Conservation (phyloP, 2,113 vertebrate genomes). For the Crotophaga sulcirostris region DNA sequence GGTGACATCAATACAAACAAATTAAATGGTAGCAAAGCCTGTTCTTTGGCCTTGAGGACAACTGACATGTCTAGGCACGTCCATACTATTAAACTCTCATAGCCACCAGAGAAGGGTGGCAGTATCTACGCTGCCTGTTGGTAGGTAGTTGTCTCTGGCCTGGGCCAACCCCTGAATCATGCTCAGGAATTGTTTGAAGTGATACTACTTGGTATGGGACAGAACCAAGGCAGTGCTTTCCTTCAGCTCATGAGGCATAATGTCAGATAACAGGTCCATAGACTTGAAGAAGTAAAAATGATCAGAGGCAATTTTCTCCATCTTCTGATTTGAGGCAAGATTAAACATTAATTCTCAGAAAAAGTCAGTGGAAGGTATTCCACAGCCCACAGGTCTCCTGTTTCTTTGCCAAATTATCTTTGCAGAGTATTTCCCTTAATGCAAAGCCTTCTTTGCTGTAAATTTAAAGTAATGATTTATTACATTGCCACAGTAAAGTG, state of each 20-base stretch:
- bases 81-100: neutral
- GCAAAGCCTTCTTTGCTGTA: neutral
- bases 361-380: neutral
- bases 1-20: constrained; percentile 20
- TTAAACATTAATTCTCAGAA: neutral
- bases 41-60: constrained; percentile 8
- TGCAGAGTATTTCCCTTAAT: neutral
- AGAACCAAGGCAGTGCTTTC: neutral
- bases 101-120: neutral
- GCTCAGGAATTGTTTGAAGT: neutral
- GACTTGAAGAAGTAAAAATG: neutral
- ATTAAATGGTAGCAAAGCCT: constrained; percentile 18
- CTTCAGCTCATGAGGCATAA: neutral
- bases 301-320: neutral
- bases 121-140: neutral
- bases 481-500: neutral
- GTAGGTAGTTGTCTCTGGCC: neutral
- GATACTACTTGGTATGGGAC: neutral
- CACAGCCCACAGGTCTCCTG: neutral
- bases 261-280: neutral
- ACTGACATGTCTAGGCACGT: neutral
- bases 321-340: neutral
- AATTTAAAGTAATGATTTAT: neutral
- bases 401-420: neutral
- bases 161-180: neutral